A percentile compares a stretch with the other conserved stretches of the same genome.
These are phyloP conservation scores for Brachycybe producta DNA, from an alignment of 2,888 invertebrate species.

Conservation along the genomic window DNA sequence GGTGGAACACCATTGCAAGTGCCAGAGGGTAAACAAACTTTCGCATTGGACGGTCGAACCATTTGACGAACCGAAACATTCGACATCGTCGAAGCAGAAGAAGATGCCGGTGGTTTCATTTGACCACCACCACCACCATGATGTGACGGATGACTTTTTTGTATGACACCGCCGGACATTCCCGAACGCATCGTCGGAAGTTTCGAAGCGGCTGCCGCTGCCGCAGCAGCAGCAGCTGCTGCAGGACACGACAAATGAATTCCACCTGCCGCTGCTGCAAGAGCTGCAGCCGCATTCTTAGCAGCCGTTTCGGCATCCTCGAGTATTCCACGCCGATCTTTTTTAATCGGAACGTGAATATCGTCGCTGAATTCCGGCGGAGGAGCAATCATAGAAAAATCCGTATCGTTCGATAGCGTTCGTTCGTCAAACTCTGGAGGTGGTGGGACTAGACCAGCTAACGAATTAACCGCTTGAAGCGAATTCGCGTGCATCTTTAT, in stretches of 20 bases:
- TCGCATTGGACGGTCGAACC: constrained; percentile 12
- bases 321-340: constrained; percentile 9
- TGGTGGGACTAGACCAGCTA: constrained; percentile 23
- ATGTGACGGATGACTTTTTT: neutral
- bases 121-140: too few relatives aligned
- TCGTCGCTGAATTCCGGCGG: constrained; percentile 83
- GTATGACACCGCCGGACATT: neutral
- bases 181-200: constrained; percentile 8
- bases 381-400: constrained; percentile 47
- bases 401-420: neutral
- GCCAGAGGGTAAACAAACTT: constrained; percentile 14
- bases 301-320: constrained; percentile 8
- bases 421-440: constrained; percentile 27
- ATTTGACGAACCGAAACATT: constrained; percentile 4
- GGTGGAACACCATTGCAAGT: neutral
- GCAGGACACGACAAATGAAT: constrained; percentile 16
- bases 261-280: constrained; percentile 18
- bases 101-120: too few relatives aligned
- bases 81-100: too few relatives aligned
- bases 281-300: constrained; percentile 16
- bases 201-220: constrained; percentile 6
- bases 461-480: constrained; percentile 27
- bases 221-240: neutral
- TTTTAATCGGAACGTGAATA: constrained; percentile 21
- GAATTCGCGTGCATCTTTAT: constrained; percentile 33